phyloP scores from a whole-genome alignment of 2,888 invertebrate species.

The Dynastes tityus region DNA sequence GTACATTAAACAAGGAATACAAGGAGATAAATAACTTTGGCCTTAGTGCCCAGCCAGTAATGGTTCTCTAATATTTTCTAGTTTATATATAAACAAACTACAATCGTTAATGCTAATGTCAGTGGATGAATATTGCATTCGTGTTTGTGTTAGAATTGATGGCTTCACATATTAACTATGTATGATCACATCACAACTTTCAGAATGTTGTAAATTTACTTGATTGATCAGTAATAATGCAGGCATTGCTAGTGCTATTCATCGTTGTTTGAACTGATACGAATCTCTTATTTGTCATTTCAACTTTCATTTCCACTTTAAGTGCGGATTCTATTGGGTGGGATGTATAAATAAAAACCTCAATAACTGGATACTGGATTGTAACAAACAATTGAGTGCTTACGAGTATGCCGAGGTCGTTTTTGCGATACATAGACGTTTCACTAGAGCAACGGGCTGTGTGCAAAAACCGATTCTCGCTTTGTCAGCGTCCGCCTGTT shows the following conservation, averaged over 20 bases:
- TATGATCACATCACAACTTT: not conserved
- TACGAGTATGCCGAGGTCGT: no score
- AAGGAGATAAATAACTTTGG: conserved; percentile 44
- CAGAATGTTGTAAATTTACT: not conserved
- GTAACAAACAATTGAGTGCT: no score
- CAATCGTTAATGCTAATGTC: conserved; percentile 43
- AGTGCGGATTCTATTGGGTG: no score
- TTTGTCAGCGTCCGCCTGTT: no score
- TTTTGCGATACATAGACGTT: no score
- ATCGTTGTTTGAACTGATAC: not conserved
- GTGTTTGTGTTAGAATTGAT: not conserved
- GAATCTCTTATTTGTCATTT: not conserved
- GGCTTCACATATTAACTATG: not conserved
- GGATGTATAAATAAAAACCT: no score
- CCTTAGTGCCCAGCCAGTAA: conserved; percentile 41
- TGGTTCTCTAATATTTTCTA: conserved; percentile 50
- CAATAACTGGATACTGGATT: no score
- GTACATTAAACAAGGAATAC: conserved; percentile 53
- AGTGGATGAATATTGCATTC: conserved; percentile 16
- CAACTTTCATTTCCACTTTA: not conserved
- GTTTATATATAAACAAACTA: conserved; percentile 45
- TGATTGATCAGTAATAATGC: not conserved
- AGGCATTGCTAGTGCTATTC: not conserved
- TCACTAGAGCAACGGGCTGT: no score
- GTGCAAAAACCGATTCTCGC: no score